These are phyloP conservation scores for Gari tellinella DNA, from an alignment of 2,888 invertebrate species.

Conservation along the genomic window DNA sequence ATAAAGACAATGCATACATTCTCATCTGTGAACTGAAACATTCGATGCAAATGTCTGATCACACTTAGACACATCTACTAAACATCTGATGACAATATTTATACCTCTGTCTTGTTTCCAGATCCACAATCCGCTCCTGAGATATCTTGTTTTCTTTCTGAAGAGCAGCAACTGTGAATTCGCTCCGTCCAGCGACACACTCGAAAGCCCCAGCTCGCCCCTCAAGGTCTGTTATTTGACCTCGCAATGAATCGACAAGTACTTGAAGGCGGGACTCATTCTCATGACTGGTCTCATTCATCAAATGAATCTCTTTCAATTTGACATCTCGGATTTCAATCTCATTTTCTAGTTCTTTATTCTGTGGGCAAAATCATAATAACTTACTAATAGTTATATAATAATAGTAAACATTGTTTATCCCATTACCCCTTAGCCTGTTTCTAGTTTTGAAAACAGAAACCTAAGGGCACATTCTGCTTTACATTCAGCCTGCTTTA, in stretches of 20 bases:
- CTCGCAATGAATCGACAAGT: slow-evolving; percentile 73
- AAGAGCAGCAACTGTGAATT: slow-evolving; percentile 79
- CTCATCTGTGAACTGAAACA: no score
- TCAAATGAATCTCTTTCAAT: slow-evolving; percentile 77
- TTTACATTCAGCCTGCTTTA: no score
- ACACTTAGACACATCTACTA: neutral
- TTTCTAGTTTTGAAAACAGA: no score
- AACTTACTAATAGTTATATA: no score
- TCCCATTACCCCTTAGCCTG: no score
- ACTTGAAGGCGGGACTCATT: slow-evolving; percentile 76
- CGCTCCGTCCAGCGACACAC: slow-evolving; percentile 79
- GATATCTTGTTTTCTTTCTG: slow-evolving; percentile 80
- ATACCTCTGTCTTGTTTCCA: slow-evolving; percentile 82
- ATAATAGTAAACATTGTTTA: no score
- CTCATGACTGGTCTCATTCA: slow-evolving; percentile 78
- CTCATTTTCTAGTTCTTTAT: slow-evolving; percentile 76
- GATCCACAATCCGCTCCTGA: slow-evolving; percentile 80
- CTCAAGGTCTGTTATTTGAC: slow-evolving; percentile 79
- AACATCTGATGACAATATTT: neutral
- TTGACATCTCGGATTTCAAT: slow-evolving; percentile 80
- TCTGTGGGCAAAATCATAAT: slow-evolving; percentile 55
- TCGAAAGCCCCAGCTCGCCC: slow-evolving; percentile 75
- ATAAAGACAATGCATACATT: no score
- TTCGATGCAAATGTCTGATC: no score
- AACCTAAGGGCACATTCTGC: no score